Evolutionary conservation across 2,113 vertebrate species (phyloP), one percentile per base, ranked within the genome.

Genomic region (Amia ocellicauda): DNA sequence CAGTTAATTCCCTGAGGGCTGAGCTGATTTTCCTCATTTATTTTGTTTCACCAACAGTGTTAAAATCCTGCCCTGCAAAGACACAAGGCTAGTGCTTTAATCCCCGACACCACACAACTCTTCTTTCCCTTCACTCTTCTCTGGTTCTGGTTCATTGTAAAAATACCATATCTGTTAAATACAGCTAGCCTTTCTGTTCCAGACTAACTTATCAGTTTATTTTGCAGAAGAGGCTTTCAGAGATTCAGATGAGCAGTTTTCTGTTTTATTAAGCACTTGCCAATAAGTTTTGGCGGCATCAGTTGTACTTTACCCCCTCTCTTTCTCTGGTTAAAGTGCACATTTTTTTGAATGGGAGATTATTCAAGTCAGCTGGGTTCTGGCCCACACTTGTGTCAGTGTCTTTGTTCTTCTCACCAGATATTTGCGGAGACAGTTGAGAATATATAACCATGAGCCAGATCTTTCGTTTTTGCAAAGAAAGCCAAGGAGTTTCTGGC

Each of bases 191-290:
- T 9, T 24, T 43, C 24, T 62, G 7, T 8, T 62, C 20, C 14
- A 28, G 14, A 55, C 40, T n/a, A 5, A 22, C 22, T 66, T 50
- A 52, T 59, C 43, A 36, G 26, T 13, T 23, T n/a, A 8, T 65
- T 40, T 20, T 23, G 19, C 27, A 50, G 42, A 58, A 26, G 7
- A 58, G 54, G 54, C 16, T 24, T 49, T 36, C 14, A 14, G 27
- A 55, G 27, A 40, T 23, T 22, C n/a, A 19, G 43, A 16, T 19
- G 40, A 14, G 20, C 26, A 45, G 23, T 64, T 41, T 28, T 17
- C 62, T 57, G 52, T 47, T 55, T 57, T 23, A 54, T 64, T 47
- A 27, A 66, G 17, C 28, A 19, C 24, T 45, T 50, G 17, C 60
- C 60, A 31, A 19, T 20, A n/a, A 0, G n/a, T 31, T 51, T 19